A percentile compares a stretch with the other conserved stretches of the same genome.
Conservation (phyloP, 2,797 vertebrate genomes). For the Channallabes apus region DNA sequence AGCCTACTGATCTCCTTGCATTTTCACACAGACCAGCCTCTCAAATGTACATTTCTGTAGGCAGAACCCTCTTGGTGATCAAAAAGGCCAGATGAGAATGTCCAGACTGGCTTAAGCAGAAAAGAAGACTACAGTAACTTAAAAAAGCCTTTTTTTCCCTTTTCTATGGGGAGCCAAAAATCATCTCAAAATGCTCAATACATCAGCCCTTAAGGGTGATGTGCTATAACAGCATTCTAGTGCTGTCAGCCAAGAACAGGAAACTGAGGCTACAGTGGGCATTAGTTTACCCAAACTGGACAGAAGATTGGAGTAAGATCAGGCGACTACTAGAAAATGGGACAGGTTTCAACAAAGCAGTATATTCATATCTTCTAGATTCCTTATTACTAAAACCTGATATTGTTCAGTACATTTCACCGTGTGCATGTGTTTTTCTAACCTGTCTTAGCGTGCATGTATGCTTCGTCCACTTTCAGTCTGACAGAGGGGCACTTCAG, state of each 20-base stretch:
- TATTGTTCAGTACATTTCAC: background rate
- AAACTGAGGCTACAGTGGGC: background rate
- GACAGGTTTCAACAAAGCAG: background rate
- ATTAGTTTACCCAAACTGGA: background rate
- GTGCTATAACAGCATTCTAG: background rate
- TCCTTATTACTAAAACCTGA: background rate
- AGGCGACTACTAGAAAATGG: background rate
- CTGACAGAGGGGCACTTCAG: conserved; percentile 89
- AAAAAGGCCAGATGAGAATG: background rate
- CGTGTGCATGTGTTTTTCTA: conserved; percentile 27
- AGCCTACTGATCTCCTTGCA: background rate
- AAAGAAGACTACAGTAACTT: background rate
- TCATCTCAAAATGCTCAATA: background rate
- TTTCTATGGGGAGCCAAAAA: background rate
- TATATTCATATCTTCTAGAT: background rate
- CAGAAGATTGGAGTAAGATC: background rate
- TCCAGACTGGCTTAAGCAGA: background rate
- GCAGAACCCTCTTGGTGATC: background rate
- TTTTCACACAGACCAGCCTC: background rate
- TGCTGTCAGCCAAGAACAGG: background rate
- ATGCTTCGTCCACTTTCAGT: conserved; percentile 85
- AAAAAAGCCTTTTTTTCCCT: background rate
- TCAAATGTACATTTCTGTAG: background rate
- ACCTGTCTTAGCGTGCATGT: conserved; percentile 79
- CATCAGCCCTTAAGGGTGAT: background rate